Conservation (phyloP, 2,797 vertebrate species). For the Trachurus trachurus region DNA sequence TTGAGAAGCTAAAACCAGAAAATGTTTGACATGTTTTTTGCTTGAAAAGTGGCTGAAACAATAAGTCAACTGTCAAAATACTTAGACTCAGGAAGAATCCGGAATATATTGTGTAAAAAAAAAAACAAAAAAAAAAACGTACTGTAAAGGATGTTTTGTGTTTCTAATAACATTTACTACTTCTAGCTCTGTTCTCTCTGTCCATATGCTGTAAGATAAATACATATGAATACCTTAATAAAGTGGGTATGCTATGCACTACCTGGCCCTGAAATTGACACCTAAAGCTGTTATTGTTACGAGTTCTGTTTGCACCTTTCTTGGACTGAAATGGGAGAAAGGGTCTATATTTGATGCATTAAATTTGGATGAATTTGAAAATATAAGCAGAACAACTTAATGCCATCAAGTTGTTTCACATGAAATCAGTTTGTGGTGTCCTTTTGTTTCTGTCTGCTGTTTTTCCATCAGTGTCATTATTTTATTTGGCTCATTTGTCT, state of each 20-base stretch:
- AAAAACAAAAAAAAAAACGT: too few species aligned
- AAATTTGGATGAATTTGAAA: neutral
- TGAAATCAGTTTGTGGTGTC: conserved; percentile 5
- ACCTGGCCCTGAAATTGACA: neutral
- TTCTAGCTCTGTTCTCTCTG: neutral
- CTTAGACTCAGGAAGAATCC: too few species aligned
- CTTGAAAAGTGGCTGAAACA: neutral
- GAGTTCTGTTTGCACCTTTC: neutral
- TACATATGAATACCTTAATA: too few species aligned
- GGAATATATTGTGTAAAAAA: too few species aligned
- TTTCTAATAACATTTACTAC: neutral
- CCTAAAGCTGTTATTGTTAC: neutral
- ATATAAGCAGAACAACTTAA: neutral
- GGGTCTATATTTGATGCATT: neutral
- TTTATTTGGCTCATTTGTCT: neutral
- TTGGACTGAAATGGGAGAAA: neutral
- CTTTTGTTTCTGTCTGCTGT: too few species aligned
- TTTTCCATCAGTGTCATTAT: too few species aligned
- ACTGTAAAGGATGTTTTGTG: neutral
- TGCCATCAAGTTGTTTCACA: neutral
- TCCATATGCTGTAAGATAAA: neutral
- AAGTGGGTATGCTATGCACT: too few species aligned
- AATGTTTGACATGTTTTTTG: neutral
- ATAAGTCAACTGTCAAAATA: neutral
- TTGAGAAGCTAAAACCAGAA: neutral